A percentile compares a stretch with the other conserved stretches of the same genome.
phyloP scores from a whole-genome alignment of 2,113 vertebrate genomes.

The Peucedramus taeniatus region DNA sequence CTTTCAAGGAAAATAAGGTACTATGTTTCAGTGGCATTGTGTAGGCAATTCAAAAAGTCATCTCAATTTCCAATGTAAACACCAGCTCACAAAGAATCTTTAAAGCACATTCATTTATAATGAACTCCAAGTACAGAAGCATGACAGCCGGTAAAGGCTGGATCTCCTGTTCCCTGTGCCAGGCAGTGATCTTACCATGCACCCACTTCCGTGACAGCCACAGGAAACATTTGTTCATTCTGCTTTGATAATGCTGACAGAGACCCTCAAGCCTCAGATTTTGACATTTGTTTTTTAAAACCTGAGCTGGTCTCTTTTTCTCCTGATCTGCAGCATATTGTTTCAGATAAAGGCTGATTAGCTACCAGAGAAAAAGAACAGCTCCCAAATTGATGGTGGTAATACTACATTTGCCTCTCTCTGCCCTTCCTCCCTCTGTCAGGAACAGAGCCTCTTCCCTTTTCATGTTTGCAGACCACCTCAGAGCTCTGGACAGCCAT shows the following conservation, averaged over 20 bases:
- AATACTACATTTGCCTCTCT: background rate
- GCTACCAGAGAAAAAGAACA: background rate
- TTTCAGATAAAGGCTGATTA: background rate
- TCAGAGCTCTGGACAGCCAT: background rate
- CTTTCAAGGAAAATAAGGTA: background rate
- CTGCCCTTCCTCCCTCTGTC: background rate
- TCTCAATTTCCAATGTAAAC: background rate
- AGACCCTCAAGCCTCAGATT: background rate
- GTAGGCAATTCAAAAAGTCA: background rate
- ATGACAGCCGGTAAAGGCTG: background rate
- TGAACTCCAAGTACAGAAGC: background rate
- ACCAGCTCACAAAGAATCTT: background rate
- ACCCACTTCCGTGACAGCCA: background rate
- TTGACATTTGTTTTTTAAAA: background rate
- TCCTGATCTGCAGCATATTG: background rate
- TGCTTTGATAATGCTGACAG: constrained; percentile 9
- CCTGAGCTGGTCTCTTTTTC: background rate
- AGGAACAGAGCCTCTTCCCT: background rate
- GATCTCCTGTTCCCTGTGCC: background rate
- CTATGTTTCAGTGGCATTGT: background rate
- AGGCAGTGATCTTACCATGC: background rate
- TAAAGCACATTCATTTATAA: background rate
- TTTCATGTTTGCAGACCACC: background rate
- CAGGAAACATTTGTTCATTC: constrained; percentile 13
- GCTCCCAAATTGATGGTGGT: background rate